phyloP scores from a whole-genome alignment of 2,113 vertebrate species.

The Hemicordylus capensis region DNA sequence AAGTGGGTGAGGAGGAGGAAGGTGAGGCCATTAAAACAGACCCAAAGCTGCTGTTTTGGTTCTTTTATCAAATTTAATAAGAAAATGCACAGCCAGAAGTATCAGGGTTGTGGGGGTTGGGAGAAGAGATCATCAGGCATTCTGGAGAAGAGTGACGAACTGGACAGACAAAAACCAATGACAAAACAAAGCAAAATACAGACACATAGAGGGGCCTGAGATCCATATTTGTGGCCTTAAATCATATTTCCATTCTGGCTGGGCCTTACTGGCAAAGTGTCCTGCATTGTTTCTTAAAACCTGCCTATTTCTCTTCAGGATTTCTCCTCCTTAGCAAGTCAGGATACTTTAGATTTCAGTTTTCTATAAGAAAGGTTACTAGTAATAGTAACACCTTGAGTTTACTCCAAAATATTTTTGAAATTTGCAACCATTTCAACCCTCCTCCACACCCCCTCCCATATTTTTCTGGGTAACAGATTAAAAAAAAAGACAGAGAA shows the following conservation, averaged over 20 bases:
- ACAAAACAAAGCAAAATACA: conserved; percentile 62
- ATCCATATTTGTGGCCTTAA: conserved; percentile 53
- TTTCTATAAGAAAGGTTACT: conserved; percentile 68
- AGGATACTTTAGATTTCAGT: conserved; percentile 53
- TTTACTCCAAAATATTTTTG: conserved; percentile 64
- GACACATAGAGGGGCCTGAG: conserved; percentile 55
- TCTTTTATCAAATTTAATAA: conserved; percentile 64
- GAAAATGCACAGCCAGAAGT: conserved; percentile 71
- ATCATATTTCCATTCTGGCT: conserved; percentile 38
- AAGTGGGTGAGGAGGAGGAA: conserved; percentile 55
- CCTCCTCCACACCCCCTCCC: conserved; percentile 67
- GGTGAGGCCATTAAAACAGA: conserved; percentile 63
- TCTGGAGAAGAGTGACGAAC: conserved; percentile 63
- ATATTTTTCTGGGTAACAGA: conserved; percentile 43
- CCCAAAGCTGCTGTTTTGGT: conserved; percentile 55
- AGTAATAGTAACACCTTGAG: conserved; percentile 54
- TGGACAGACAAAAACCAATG: conserved; percentile 61
- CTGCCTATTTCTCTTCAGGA: conserved; percentile 59
- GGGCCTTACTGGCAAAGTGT: conserved; percentile 44
- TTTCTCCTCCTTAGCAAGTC: conserved; percentile 64
- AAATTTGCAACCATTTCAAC: conserved; percentile 48
- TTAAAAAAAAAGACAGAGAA: conserved; percentile 34
- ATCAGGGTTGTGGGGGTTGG: conserved; percentile 22
- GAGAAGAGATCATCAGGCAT: conserved; percentile 62
- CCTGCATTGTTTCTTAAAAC: conserved; percentile 55